Conservation (phyloP, 2,113 vertebrate species). For the Erythrocebus patas region DNA sequence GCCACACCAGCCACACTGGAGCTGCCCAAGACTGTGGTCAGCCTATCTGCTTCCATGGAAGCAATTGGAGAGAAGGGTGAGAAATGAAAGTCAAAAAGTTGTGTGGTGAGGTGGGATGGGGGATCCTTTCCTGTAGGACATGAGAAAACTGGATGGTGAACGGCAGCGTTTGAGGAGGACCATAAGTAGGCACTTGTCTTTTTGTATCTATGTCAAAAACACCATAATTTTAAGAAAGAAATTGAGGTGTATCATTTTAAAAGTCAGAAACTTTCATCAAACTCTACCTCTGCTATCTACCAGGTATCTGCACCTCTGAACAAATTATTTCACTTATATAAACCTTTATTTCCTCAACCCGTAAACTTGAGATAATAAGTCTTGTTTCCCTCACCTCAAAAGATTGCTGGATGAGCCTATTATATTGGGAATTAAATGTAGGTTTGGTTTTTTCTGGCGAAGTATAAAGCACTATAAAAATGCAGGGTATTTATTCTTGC, state of each 20-base stretch:
- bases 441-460: background rate
- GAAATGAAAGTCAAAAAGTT: background rate
- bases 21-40: too few species aligned
- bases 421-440: background rate
- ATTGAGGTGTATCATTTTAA: background rate
- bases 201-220: background rate
- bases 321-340: background rate
- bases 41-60: rapidly evolving
- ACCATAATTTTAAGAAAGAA: background rate
- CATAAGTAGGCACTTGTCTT: background rate
- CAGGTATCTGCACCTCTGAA: background rate
- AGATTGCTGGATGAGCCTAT: background rate
- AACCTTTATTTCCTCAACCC: background rate
- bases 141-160: rapidly evolving
- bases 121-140: rapidly evolving
- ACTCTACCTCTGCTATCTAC: background rate
- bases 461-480: background rate
- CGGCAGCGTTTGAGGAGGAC: rapidly evolving
- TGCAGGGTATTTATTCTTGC: background rate
- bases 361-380: background rate
- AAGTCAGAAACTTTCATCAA: background rate
- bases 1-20: rapidly evolving
- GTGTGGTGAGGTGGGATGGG: rapidly evolving
- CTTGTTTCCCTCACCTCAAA: background rate
- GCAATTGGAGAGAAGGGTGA: rapidly evolving